phyloP scores from a whole-genome alignment of 2,797 vertebrate species.

The Neoniphon sammara region DNA sequence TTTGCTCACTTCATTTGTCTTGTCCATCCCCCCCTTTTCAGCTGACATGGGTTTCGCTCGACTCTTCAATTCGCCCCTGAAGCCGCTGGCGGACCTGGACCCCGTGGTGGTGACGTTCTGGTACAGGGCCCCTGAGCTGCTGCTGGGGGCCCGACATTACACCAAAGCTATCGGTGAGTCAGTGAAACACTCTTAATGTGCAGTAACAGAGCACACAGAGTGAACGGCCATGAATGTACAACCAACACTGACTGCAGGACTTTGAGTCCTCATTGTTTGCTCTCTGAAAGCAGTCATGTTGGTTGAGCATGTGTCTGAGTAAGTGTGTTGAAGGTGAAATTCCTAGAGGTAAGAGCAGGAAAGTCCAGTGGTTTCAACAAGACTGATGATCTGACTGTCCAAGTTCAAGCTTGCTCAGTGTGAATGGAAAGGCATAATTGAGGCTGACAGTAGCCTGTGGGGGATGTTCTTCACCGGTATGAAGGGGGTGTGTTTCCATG shows the following conservation, averaged over 20 bases:
- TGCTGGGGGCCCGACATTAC: constrained; percentile 96
- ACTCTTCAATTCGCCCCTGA: constrained; percentile 99
- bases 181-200: neutral
- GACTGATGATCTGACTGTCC: too few relatives aligned
- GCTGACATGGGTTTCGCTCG: constrained; percentile 99
- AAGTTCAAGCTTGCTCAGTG: too few relatives aligned
- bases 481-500: constrained; percentile 1
- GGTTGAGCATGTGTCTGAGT: neutral
- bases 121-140: constrained; percentile 97
- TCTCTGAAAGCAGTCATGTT: too few relatives aligned
- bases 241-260: neutral
- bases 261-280: neutral
- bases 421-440: too few relatives aligned
- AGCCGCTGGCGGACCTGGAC: constrained; percentile 98
- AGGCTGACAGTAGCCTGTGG: neutral
- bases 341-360: neutral
- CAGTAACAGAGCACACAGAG: neutral
- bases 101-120: constrained; percentile 99
- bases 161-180: constrained; percentile 98
- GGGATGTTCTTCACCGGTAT: neutral
- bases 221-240: too few relatives aligned
- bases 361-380: too few relatives aligned
- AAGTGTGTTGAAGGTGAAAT: neutral
- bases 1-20: constrained; percentile 14
- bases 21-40: constrained; percentile 53